A percentile compares a stretch with the other conserved stretches of the same genome.
phyloP scores from a whole-genome alignment of 2,797 vertebrate species.

The Pseudotriccus pelzelni region DNA sequence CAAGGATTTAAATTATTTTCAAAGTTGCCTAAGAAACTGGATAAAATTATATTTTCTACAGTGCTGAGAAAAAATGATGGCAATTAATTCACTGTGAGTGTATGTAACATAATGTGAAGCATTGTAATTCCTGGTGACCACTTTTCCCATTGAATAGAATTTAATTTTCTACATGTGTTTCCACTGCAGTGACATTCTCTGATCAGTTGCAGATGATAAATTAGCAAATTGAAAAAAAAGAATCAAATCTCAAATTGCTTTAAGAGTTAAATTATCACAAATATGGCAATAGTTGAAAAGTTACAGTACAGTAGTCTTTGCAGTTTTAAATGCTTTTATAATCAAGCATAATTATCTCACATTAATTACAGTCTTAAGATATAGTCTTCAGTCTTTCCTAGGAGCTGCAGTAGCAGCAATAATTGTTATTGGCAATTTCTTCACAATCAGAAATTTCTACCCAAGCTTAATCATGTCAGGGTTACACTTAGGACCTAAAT shows the following conservation, averaged over 20 bases:
- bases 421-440: not conserved
- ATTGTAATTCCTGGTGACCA: not conserved
- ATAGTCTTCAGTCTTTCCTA: not conserved
- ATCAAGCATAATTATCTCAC: not conserved
- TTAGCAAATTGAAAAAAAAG: not conserved
- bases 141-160: not conserved
- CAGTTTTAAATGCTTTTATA: not conserved
- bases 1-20: not conserved
- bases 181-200: not conserved
- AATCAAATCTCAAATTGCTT: not conserved
- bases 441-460: not conserved
- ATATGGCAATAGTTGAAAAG: not conserved
- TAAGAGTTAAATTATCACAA: not conserved
- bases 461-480: not conserved
- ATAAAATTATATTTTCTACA: not conserved
- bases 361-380: slow-evolving; percentile 1
- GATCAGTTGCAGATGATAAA: not conserved
- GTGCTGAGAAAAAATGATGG: not conserved
- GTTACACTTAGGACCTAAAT: not conserved
- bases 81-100: not conserved
- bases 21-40: not conserved
- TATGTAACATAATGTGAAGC: not conserved
- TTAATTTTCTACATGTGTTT: not conserved
- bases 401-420: not conserved
- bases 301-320: not conserved